phyloP scores from a whole-genome alignment of 2,888 invertebrate species.

The Germaria angustata region DNA sequence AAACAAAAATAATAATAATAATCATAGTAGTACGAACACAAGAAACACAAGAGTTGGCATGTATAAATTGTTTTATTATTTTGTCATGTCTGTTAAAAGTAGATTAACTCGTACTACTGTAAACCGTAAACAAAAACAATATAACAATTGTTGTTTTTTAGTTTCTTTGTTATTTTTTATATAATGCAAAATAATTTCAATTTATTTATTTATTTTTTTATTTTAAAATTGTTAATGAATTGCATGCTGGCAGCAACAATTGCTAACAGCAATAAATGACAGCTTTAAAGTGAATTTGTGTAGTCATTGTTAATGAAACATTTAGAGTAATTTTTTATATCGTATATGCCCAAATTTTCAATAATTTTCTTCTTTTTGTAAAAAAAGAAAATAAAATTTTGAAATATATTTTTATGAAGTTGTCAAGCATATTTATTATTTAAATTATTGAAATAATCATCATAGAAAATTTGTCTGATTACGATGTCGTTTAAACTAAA shows the following conservation, averaged over 20 bases:
- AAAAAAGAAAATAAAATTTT: background rate
- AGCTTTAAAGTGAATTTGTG: constrained; percentile 1
- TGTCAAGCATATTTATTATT: too few species aligned
- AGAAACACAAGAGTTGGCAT: constrained; percentile 29
- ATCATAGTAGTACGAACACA: background rate
- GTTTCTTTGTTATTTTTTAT: background rate
- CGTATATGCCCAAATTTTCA: background rate
- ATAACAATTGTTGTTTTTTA: background rate
- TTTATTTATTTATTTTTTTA: background rate
- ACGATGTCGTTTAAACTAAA: too few species aligned
- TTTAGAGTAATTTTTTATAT: background rate
- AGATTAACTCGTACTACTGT: background rate
- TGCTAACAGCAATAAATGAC: background rate
- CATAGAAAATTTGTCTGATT: background rate
- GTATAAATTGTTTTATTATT: constrained; percentile 24
- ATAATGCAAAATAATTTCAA: constrained; percentile 6
- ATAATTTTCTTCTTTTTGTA: background rate
- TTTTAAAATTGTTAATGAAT: constrained; percentile 15
- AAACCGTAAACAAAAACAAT: background rate
- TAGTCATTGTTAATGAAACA: constrained; percentile 15
- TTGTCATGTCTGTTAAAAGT: constrained; percentile 21
- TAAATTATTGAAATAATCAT: background rate
- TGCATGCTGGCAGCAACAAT: background rate
- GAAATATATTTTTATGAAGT: background rate
- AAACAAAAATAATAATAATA: background rate